Percentiles rank a stretch among this genome's conserved stretches.
Evolutionary conservation across 92 coral and sea anemone genomes (phyloP).

Genomic region (Metridium senile): DNA sequence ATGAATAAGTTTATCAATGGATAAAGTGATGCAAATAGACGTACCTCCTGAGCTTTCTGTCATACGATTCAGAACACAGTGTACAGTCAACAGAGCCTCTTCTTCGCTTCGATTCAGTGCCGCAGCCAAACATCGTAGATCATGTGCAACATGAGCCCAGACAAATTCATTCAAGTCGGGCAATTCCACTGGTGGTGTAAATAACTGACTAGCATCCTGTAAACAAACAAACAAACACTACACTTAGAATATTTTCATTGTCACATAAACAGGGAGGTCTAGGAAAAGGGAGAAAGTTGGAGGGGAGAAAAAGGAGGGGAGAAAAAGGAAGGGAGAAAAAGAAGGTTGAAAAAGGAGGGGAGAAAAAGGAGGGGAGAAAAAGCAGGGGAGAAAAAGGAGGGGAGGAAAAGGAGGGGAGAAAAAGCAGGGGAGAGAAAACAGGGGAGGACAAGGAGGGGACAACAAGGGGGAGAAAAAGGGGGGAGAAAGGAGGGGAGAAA

Average conservation of each 20-base stretch:
- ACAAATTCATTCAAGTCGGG: constrained; percentile 39
- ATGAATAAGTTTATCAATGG: no score
- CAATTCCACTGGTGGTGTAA: constrained; percentile 19
- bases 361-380: no score
- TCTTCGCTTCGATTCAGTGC: constrained; percentile 68
- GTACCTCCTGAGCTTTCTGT: constrained; percentile 40
- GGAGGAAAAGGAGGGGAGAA: neutral
- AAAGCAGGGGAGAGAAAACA: neutral
- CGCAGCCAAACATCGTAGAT: constrained; percentile 58
- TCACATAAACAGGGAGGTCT: no score
- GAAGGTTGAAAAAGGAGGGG: no score
- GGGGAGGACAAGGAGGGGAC: no score
- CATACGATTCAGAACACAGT: constrained; percentile 47
- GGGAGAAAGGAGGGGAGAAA: no score
- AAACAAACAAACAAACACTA: neutral
- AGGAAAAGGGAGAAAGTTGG: no score
- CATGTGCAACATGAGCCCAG: constrained; percentile 67
- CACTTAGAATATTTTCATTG: neutral
- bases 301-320: no score
- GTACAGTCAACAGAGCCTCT: constrained; percentile 66
- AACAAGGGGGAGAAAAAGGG: no score
- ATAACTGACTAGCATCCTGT: constrained; percentile 1
- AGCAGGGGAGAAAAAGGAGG: no score
- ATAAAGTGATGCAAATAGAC: constrained; percentile 1
- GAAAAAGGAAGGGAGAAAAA: no score